Evolutionary conservation across 2,888 invertebrate genomes (phyloP).

Genomic region (Caenorhabditis sulstoni): DNA sequence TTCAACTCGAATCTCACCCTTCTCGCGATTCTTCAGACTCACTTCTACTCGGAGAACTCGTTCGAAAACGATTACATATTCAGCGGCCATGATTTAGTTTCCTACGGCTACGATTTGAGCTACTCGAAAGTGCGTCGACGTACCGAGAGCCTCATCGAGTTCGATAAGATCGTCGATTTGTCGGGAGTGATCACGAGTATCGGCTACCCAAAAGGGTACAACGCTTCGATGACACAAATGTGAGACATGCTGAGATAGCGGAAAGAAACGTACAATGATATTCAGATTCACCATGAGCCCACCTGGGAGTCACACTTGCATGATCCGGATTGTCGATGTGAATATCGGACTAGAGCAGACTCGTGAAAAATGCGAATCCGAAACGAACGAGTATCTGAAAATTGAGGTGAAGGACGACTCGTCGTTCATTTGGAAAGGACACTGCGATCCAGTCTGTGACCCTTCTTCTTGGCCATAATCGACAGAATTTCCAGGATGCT

Average conservation of each 20-base stretch:
- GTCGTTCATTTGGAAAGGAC: too few relatives aligned
- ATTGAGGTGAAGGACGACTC: too few relatives aligned
- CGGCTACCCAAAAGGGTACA: conserved; percentile 66
- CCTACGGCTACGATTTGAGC: conserved; percentile 61
- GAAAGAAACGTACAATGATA: too few relatives aligned
- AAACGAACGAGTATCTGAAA: conserved; percentile 48
- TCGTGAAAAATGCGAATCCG: not conserved
- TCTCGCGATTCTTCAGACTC: not conserved
- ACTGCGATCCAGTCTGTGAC: too few relatives aligned
- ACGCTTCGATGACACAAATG: conserved; percentile 50
- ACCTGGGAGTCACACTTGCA: conserved; percentile 55
- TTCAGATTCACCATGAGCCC: conserved; percentile 64
- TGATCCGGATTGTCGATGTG: conserved; percentile 36
- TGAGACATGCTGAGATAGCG: not conserved
- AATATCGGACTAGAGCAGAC: conserved; percentile 30
- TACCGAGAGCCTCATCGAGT: conserved; percentile 38
- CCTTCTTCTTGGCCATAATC: too few relatives aligned
- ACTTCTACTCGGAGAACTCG: conserved; percentile 63
- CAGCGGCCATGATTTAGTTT: too few relatives aligned
- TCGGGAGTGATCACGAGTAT: conserved; percentile 69
- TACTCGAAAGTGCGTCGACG: conserved; percentile 61
- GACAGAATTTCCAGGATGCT: too few relatives aligned
- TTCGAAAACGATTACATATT: too few relatives aligned
- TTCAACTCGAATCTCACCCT: not conserved
- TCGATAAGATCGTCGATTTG: conserved; percentile 63